Conservation (phyloP, 30 jellyfish, hydroid and myxozoan species). For the Hydra vulgaris region DNA sequence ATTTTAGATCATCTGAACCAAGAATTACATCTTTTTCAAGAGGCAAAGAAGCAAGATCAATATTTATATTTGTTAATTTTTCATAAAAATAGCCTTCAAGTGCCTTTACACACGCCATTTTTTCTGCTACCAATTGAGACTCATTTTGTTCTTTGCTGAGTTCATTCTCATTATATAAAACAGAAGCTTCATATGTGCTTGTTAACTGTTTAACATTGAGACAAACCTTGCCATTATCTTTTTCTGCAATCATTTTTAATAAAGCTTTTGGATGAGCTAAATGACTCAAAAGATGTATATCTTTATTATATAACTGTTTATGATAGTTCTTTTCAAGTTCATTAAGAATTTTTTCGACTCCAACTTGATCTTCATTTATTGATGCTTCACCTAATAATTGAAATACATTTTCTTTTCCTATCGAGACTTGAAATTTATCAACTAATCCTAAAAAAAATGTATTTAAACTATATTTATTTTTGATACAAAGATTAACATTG, state of each 20-base stretch:
- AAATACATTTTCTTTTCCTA: background rate
- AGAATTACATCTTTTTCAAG: constrained; percentile 1
- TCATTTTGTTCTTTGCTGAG: background rate
- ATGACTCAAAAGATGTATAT: background rate
- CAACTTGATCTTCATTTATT: background rate
- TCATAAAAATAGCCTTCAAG: background rate
- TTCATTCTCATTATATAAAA: background rate
- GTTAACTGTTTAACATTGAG: background rate
- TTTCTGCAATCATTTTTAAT: background rate
- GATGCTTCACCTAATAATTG: background rate
- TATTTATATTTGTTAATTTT: background rate
- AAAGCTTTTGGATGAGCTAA: constrained; percentile 10
- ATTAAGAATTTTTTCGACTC: background rate
- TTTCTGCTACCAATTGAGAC: constrained; percentile 4
- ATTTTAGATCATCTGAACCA: constrained; percentile 5
- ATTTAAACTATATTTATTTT: too few relatives aligned
- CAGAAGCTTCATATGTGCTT: constrained; percentile 8
- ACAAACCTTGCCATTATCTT: constrained; percentile 3
- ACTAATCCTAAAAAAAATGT: background rate
- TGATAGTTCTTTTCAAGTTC: background rate
- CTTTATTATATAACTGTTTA: background rate
- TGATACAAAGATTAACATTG: too few relatives aligned
- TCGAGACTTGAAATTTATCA: background rate
- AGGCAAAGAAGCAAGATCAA: background rate
- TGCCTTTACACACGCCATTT: background rate